A percentile compares a stretch with the other conserved stretches of the same genome.
Evolutionary conservation across 2,113 vertebrate genomes (phyloP).

Genomic region (Rafetus swinhoei): DNA sequence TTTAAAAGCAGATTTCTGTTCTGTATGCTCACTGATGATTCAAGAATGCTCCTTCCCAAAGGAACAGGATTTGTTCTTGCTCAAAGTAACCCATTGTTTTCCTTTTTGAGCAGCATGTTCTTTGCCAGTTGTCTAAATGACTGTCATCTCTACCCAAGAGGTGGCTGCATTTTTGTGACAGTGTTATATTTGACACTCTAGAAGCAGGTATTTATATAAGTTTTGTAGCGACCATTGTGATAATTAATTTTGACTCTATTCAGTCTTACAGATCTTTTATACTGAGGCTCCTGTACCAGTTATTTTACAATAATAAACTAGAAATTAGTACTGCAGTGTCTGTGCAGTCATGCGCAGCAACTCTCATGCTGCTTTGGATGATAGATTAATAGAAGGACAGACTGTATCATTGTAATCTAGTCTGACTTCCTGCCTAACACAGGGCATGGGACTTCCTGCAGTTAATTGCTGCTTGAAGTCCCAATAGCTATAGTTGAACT

Average conservation of each 20-base stretch:
- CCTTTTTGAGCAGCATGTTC: constrained; percentile 53
- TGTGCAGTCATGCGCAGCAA: background rate
- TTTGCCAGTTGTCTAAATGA: constrained; percentile 53
- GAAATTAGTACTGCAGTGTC: background rate
- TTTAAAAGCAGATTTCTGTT: background rate
- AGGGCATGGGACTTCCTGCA: background rate
- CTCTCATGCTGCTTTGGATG: background rate
- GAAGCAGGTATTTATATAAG: constrained; percentile 51
- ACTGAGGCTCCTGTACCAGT: background rate
- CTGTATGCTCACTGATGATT: constrained; percentile 10
- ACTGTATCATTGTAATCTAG: constrained; percentile 30
- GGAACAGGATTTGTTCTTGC: constrained; percentile 54
- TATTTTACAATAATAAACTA: background rate
- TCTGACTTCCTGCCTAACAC: constrained; percentile 34
- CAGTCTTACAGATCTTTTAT: background rate
- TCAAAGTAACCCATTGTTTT: constrained; percentile 29
- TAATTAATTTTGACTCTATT: background rate
- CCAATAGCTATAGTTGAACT: background rate
- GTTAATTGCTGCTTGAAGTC: background rate
- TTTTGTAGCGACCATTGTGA: constrained; percentile 28
- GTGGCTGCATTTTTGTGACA: constrained; percentile 64
- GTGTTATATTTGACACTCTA: constrained; percentile 51
- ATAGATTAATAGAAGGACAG: constrained; percentile 49
- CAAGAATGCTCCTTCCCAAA: constrained; percentile 9
- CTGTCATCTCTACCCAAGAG: constrained; percentile 62